Evolutionary conservation across 1,140 invertebrate species (phyloP), one percentile per base, ranked within the genome.

Genomic region (Drosophila repletoides): DNA sequence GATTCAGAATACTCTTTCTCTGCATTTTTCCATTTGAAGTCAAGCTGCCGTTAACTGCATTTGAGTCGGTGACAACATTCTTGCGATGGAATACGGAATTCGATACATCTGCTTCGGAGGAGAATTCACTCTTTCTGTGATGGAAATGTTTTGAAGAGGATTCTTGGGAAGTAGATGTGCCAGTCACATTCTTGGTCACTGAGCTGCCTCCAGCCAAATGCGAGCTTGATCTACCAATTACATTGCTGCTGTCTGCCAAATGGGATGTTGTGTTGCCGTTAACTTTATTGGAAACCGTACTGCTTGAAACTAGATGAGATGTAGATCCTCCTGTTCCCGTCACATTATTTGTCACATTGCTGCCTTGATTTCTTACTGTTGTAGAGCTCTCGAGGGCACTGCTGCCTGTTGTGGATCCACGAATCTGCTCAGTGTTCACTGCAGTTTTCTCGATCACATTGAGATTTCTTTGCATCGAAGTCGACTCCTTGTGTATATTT

Each of bases 1-100:
- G 90, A 84, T 95, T 96, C 0, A 93, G 93, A 15, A 96, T 95
- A 45, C 95, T 96, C 88, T 95, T 95, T 21, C 94, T 92, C 79
- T 95, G 95, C 72, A 94, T 94, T 7, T 94, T 93, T 10, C 95
- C 95, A 1, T 95, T 94, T 0, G 95, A 94, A n/a, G 94, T 95
- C 3, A 93, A 93, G 2, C 94, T 86, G 3, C 94, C 76, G 5
- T 94, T 88, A 24, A 67, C 63, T 1, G 69, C 66, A 48, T 79
- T 69, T 2, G 70, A 72, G 9, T 89, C 88, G 9, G 31, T 71
- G 6, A 76, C 52, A 5, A 7, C 92, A 15, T 93, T 93, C 76
- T 95, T 95, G 7, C 95, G 92, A 86, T 96, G 95, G 2, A 97
- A 92, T 14, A 96, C 94, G 12, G 95, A 92, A 69, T 97, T 96